A percentile compares a stretch with the other conserved stretches of the same genome.
phyloP scores from a whole-genome alignment of 2,888 invertebrate species.

The Harpalus rubripes region DNA sequence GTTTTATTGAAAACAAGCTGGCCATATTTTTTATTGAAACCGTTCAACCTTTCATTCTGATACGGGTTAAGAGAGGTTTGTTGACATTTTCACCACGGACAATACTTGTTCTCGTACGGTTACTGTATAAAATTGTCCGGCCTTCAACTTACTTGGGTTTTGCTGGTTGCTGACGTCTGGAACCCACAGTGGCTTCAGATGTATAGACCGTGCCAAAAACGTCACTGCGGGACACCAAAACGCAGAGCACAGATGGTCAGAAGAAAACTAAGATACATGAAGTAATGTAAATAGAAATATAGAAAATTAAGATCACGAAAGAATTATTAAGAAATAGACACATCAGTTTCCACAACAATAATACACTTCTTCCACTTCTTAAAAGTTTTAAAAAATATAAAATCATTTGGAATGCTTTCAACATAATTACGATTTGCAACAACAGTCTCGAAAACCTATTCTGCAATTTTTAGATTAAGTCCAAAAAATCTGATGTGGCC shows the following conservation, averaged over 20 bases:
- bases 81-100: constrained; percentile 56
- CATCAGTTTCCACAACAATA: no score
- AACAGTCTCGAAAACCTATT: no score
- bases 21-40: neutral
- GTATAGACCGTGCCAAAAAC: constrained; percentile 43
- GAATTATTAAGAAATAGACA: no score
- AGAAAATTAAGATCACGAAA: neutral
- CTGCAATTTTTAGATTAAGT: no score
- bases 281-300: neutral
- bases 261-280: neutral
- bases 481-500: no score
- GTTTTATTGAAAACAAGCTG: no score
- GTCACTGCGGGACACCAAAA: neutral
- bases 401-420: no score
- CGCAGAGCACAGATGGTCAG: neutral
- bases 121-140: constrained; percentile 70
- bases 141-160: constrained; percentile 72
- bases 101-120: constrained; percentile 34
- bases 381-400: no score
- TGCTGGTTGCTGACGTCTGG: constrained; percentile 52
- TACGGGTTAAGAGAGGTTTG: neutral
- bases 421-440: no score
- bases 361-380: no score
- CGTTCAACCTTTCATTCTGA: neutral
- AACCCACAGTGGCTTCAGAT: neutral